These are phyloP conservation scores for Odontamblyopus rebecca DNA, from an alignment of 2,797 vertebrate genomes.

Conservation along the genomic window DNA sequence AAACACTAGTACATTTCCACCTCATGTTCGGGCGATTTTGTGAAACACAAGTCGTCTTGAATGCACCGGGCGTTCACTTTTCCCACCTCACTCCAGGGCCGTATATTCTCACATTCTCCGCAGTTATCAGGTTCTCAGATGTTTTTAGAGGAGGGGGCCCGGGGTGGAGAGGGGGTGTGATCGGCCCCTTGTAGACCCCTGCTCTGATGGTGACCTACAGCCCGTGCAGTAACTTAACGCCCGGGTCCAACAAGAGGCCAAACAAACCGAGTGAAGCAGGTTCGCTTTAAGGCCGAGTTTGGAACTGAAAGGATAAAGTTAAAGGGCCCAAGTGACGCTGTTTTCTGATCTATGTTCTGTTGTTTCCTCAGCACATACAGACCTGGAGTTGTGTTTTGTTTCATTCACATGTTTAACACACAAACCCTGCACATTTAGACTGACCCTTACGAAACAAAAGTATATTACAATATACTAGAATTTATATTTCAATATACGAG, in stretches of 20 bases:
- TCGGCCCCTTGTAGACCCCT: slow-evolving; percentile 33
- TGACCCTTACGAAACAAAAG: too few species aligned
- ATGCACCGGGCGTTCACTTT: slow-evolving; percentile 19
- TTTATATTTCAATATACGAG: too few species aligned
- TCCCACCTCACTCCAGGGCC: slow-evolving; percentile 38
- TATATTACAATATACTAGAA: too few species aligned
- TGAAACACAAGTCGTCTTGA: neutral
- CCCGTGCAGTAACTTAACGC: slow-evolving; percentile 51
- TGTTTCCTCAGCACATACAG: too few species aligned
- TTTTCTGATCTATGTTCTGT: too few species aligned
- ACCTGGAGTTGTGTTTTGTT: too few species aligned
- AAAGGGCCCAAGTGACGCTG: too few species aligned
- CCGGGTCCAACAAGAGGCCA: slow-evolving; percentile 36
- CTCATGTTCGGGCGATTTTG: neutral
- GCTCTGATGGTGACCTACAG: slow-evolving; percentile 46
- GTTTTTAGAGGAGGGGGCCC: slow-evolving; percentile 54
- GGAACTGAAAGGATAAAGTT: neutral
- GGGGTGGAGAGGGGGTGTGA: slow-evolving; percentile 22
- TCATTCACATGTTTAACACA: too few species aligned
- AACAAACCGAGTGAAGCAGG: neutral
- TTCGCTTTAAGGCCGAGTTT: neutral
- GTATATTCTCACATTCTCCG: slow-evolving; percentile 69
- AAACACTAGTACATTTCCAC: neutral
- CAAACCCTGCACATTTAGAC: too few species aligned
- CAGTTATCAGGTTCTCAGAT: slow-evolving; percentile 70